phyloP scores from a whole-genome alignment of 2,113 vertebrate species.

The Podarcis raffonei region DNA sequence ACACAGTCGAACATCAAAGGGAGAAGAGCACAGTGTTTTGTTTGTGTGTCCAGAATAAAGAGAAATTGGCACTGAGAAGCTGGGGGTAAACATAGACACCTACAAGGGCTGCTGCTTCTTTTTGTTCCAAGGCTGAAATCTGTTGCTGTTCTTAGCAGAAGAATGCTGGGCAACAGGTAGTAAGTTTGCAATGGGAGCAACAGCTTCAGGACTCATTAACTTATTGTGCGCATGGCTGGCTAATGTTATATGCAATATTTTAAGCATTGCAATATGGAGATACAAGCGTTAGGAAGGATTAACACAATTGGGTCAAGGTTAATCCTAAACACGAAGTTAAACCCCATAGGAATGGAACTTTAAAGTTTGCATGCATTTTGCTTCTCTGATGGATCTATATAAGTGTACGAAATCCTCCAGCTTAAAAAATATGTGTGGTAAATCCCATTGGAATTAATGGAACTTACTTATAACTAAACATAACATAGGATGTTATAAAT shows the following conservation, averaged over 20 bases:
- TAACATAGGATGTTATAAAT: slow-evolving; percentile 29
- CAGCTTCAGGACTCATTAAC: not conserved
- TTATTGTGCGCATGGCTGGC: not conserved
- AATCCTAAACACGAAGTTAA: not conserved
- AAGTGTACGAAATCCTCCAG: not conserved
- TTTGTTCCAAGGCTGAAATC: not conserved
- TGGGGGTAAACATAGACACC: not conserved
- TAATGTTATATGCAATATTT: not conserved
- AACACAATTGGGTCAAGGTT: not conserved
- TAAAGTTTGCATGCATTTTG: not conserved
- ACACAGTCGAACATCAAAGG: slow-evolving; percentile 1
- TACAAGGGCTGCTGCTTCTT: not conserved
- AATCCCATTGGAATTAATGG: not conserved
- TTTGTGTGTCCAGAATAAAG: slow-evolving; percentile 6
- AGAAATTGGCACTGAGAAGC: not conserved
- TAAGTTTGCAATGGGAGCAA: not conserved
- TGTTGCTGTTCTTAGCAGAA: not conserved
- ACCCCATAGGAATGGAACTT: no score
- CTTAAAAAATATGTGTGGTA: not conserved
- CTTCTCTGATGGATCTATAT: accelerated
- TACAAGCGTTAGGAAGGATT: not conserved
- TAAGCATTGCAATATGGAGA: not conserved
- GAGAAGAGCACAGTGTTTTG: not conserved
- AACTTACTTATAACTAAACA: slow-evolving; percentile 3
- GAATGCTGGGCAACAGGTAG: not conserved